A percentile compares a stretch with the other conserved stretches of the same genome.
Evolutionary conservation across 1,140 invertebrate species (phyloP).

Genomic region (Portunus trituberculatus): DNA sequence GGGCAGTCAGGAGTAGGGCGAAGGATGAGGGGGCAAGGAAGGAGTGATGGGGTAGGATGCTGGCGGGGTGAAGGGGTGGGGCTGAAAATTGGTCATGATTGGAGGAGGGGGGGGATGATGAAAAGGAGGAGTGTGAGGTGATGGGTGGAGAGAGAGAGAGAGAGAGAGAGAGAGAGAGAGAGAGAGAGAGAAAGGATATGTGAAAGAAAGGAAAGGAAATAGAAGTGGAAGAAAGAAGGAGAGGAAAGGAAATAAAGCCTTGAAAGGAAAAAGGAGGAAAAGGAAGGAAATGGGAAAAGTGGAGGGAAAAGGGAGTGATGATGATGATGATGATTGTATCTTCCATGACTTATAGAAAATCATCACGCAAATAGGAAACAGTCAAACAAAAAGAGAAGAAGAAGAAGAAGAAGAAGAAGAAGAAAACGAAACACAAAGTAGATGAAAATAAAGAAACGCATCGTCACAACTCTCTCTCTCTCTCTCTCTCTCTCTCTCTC

Average conservation of each 20-base stretch:
- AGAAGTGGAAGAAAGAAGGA: no score
- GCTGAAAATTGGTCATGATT: neutral
- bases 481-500: neutral
- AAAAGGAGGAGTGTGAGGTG: neutral
- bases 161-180: no score
- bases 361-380: neutral
- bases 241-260: no score
- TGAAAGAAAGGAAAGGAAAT: neutral
- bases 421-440: neutral
- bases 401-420: neutral
- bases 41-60: neutral
- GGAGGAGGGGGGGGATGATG: neutral
- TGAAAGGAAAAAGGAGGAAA: no score
- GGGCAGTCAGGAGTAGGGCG: neutral
- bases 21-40: neutral
- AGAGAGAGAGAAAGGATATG: no score
- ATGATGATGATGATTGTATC: no score
- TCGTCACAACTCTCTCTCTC: neutral
- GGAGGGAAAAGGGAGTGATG: neutral
- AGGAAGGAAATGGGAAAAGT: neutral
- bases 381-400: neutral
- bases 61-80: neutral
- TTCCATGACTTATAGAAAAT: no score
- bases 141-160: no score
- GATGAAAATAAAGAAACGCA: neutral